Evolutionary conservation across 1,140 invertebrate genomes (phyloP), one percentile per base, ranked within the genome.

Genomic region (Drosophila littoralis): DNA sequence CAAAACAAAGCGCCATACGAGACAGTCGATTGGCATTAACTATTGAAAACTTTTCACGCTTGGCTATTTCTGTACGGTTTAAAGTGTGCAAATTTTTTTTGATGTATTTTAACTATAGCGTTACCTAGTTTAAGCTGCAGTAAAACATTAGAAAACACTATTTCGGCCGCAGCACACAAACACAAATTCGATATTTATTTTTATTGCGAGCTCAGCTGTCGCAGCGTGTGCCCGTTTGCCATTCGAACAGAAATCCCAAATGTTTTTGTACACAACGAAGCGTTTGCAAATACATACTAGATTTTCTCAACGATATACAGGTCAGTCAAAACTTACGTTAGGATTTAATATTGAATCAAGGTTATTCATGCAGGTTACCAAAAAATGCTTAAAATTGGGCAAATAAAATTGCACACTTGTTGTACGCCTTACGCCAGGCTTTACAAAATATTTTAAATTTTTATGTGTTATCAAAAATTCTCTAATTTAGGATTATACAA

Each of bases 151-250:
- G 51, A 65, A 65, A 57, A 35, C 61, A 57, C 68, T 50, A 38
- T 22, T 71, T 13, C 35, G 36, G 12, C 10, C 28, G 13, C 48
- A 54, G 10, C 50, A 63, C 61, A 65, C 68, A 71, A 71, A 65
- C 68, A 65, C 52, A 46, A 65, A 65, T 50, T 65, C 51, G 68
- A 64, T 65, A 57, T 71, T 71, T 71, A 71, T 71, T 71, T 71
- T 65, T 71, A 65, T 71, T 65, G 51, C 51, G 15, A 65, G 68
- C 68, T 71, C 68, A 71, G 68, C 68, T 71, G 68, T 65, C 33
- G 35, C 42, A 28, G 8, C 42, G 15, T 57, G 68, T 50, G 68
- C 36, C 68, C 68, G 28, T 13, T 12, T 22, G 12, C 9, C 28
- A 6, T 17, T 38, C 9, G 2, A n/a, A n/a, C n/a, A 36, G 9